These are phyloP conservation scores for Gnathonemus longibarbis DNA, from an alignment of 2,113 vertebrate species.

Conservation along the genomic window DNA sequence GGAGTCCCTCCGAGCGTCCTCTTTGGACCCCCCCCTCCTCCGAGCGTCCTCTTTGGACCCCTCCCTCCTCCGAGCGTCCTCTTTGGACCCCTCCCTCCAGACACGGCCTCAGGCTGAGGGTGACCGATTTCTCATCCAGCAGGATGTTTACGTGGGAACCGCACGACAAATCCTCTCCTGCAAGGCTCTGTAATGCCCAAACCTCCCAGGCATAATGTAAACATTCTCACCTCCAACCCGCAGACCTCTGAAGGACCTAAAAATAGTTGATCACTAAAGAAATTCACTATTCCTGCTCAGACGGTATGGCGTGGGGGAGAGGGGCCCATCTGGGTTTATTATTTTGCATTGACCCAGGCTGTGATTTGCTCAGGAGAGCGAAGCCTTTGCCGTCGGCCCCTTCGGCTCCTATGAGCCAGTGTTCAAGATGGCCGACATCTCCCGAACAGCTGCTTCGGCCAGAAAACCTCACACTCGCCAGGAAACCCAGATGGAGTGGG, in stretches of 20 bases:
- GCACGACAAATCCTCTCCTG: neutral
- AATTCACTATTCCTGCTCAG: neutral
- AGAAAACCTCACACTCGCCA: neutral
- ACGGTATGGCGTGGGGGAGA: neutral
- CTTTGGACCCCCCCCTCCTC: neutral
- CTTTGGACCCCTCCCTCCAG: neutral
- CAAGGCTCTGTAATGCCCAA: neutral
- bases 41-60: too few species aligned
- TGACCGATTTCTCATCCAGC: neutral
- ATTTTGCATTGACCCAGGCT: neutral
- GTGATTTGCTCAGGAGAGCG: neutral
- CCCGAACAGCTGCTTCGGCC: constrained; percentile 17
- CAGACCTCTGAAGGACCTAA: constrained; percentile 16
- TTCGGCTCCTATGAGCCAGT: neutral
- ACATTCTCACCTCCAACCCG: constrained; percentile 16
- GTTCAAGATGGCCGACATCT: constrained; percentile 15
- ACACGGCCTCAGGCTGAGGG: neutral
- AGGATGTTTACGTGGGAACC: constrained; percentile 16
- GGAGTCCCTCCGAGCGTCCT: neutral
- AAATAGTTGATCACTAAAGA: constrained; percentile 15
- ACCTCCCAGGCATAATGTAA: neutral
- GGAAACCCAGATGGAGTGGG: constrained; percentile 20
- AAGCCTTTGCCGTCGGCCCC: neutral
- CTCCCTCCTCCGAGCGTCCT: neutral
- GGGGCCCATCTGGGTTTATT: neutral